Evolutionary conservation across 2,888 invertebrate species (phyloP).

Genomic region (Sericinus montela): DNA sequence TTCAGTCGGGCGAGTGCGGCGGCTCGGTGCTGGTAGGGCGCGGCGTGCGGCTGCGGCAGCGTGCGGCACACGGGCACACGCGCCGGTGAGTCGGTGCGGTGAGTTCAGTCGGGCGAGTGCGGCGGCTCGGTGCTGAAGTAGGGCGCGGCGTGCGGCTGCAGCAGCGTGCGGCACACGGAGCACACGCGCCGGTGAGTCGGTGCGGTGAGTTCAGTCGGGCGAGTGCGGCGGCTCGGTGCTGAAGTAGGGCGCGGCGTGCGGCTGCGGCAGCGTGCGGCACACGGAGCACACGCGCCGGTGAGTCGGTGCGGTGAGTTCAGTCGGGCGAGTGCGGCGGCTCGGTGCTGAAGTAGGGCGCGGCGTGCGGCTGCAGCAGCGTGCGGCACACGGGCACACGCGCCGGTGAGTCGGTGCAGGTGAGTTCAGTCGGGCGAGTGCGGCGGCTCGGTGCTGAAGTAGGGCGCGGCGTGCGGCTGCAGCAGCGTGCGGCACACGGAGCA

Average conservation of each 20-base stretch:
- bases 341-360: neutral
- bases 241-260: constrained; percentile 93
- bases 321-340: neutral
- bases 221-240: constrained; percentile 86
- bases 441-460: constrained; percentile 89
- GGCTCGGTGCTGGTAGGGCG: constrained; percentile 92
- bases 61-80: constrained; percentile 94
- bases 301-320: too few species aligned
- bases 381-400: too few species aligned
- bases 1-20: constrained; percentile 51
- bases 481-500: constrained; percentile 93
- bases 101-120: neutral
- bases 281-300: constrained; percentile 80
- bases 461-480: constrained; percentile 93
- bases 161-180: constrained; percentile 97
- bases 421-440: constrained; percentile 49
- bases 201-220: constrained; percentile 48
- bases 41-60: constrained; percentile 92
- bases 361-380: neutral
- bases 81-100: constrained; percentile 84
- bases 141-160: too few species aligned
- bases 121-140: constrained; percentile 90
- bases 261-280: constrained; percentile 97
- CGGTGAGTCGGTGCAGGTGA: neutral
- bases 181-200: constrained; percentile 34